Conservation (phyloP, 2,888 invertebrate genomes). For the Amphiduros pacificus region DNA sequence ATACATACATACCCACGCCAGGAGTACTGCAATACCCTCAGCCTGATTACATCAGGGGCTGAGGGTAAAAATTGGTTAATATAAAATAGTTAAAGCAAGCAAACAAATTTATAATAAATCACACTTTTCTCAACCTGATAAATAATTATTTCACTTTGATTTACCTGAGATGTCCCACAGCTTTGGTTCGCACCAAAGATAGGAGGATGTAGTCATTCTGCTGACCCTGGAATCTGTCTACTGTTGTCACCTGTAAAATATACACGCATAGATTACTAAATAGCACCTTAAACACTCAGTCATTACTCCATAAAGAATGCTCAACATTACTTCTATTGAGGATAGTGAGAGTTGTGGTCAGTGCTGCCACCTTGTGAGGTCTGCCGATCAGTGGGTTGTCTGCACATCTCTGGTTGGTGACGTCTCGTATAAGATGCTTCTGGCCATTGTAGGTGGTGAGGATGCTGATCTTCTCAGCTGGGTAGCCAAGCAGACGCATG, state of each 20-base stretch:
- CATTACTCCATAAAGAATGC: not conserved
- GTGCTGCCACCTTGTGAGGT: slow-evolving; percentile 47
- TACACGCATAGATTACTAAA: not conserved
- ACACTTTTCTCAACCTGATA: not conserved
- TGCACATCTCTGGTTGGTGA: slow-evolving; percentile 86
- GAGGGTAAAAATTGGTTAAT: not conserved
- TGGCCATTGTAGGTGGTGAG: slow-evolving; percentile 99
- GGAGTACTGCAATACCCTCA: too few relatives aligned
- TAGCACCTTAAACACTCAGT: not conserved
- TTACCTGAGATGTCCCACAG: slow-evolving; percentile 91
- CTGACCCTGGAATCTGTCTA: slow-evolving; percentile 99
- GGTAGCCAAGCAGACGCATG: slow-evolving; percentile 95
- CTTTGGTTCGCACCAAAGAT: slow-evolving; percentile 91
- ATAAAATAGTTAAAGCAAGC: not conserved
- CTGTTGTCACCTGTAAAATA: slow-evolving; percentile 69
- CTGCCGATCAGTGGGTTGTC: slow-evolving; percentile 90
- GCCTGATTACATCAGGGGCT: not conserved
- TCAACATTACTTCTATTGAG: too few relatives aligned
- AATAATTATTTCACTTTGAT: too few relatives aligned
- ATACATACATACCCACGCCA: too few relatives aligned
- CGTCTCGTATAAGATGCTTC: slow-evolving; percentile 94
- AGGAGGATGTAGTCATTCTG: slow-evolving; percentile 98
- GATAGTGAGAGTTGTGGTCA: too few relatives aligned
- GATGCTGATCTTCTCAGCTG: slow-evolving; percentile 94
- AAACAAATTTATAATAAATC: not conserved